A percentile compares a stretch with the other conserved stretches of the same genome.
Conservation (phyloP, 2,797 vertebrate species). For the Gastrophryne carolinensis region DNA sequence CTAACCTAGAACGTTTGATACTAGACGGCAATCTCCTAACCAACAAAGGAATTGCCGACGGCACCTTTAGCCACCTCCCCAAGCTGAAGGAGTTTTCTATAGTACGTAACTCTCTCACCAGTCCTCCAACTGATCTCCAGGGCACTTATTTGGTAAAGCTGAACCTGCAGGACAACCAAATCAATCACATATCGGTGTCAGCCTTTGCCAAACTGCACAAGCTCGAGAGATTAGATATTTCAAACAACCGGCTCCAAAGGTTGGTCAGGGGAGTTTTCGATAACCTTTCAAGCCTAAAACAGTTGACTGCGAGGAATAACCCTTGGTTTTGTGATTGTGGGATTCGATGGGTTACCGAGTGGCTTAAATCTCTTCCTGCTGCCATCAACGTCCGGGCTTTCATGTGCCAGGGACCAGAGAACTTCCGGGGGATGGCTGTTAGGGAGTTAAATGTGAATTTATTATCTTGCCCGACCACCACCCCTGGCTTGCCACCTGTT, state of each 20-base stretch:
- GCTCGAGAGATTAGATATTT: slow-evolving; percentile 89
- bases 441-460: slow-evolving; percentile 88
- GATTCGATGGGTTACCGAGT: slow-evolving; percentile 89
- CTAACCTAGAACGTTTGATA: slow-evolving; percentile 82
- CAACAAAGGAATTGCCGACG: slow-evolving; percentile 85
- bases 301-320: slow-evolving; percentile 93
- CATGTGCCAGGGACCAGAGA: slow-evolving; percentile 93
- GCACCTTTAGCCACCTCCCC: slow-evolving; percentile 83
- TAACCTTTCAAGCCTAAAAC: slow-evolving; percentile 81
- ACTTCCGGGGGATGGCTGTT: slow-evolving; percentile 91
- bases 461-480: slow-evolving; percentile 80
- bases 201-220: slow-evolving; percentile 83
- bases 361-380: slow-evolving; percentile 85
- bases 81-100: slow-evolving; percentile 90
- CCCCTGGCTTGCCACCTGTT: slow-evolving; percentile 64
- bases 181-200: slow-evolving; percentile 81
- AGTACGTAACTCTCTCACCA: slow-evolving; percentile 86
- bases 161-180: slow-evolving; percentile 93
- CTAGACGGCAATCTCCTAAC: slow-evolving; percentile 90
- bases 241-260: slow-evolving; percentile 87
- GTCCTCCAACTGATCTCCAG: slow-evolving; percentile 83
- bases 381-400: slow-evolving; percentile 90
- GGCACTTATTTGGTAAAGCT: slow-evolving; percentile 82
- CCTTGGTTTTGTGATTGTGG: slow-evolving; percentile 92
- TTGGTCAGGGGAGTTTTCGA: slow-evolving; percentile 86